These are phyloP conservation scores for Riptortus pedestris DNA, from an alignment of 1,140 invertebrate species.

Conservation along the genomic window DNA sequence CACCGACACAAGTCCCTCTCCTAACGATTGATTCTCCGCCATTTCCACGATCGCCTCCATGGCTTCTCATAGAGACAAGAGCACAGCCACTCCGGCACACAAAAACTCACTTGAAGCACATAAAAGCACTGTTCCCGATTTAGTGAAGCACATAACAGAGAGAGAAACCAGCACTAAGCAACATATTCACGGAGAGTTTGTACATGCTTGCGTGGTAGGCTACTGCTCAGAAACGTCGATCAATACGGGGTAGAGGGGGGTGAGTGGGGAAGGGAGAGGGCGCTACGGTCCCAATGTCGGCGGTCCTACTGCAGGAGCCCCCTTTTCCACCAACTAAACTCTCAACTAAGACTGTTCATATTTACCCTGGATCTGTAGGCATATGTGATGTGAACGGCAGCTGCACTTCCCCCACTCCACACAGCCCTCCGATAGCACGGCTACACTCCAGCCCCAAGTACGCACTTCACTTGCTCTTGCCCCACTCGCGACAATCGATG, in stretches of 20 bases:
- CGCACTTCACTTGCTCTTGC: background rate
- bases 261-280: constrained; percentile 8
- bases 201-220: constrained; percentile 28
- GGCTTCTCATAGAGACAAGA: constrained; percentile 27
- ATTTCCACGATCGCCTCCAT: constrained; percentile 29
- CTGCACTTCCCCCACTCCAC: constrained; percentile 12
- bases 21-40: constrained; percentile 30
- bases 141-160: constrained; percentile 20
- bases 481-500: constrained; percentile 7
- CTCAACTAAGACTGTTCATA: constrained; percentile 14
- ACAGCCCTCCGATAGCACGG: constrained; percentile 1
- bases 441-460: background rate
- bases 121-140: constrained; percentile 16
- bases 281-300: constrained; percentile 6
- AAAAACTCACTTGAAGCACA: constrained; percentile 20
- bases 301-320: constrained; percentile 1
- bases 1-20: constrained; percentile 27
- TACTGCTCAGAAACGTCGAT: constrained; percentile 25
- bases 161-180: constrained; percentile 13
- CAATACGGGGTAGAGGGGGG: constrained; percentile 1
- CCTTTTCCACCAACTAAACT: constrained; percentile 9
- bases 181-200: constrained; percentile 24
- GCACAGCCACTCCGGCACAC: constrained; percentile 25
- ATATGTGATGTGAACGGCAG: constrained; percentile 5
- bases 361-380: background rate